Percentiles rank a stretch among this genome's conserved stretches.
Conservation (phyloP, 1,140 invertebrate species). For the Drosophila ohnishii region DNA sequence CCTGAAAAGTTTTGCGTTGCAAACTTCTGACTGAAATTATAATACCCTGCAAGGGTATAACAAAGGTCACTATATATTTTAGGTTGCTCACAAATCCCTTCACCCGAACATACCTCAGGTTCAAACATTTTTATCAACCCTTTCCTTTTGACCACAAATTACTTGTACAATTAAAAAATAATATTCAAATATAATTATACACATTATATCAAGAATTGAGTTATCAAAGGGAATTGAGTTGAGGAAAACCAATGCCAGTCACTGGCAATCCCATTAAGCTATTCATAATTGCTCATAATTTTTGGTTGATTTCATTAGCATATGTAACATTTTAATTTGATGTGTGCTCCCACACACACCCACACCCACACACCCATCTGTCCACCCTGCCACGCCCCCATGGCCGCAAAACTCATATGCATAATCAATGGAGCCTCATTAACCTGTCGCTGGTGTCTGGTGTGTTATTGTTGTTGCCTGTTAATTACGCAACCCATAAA, state of each 20-base stretch:
- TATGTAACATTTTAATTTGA: constrained; percentile 77
- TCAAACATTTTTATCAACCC: neutral
- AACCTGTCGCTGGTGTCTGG: constrained; percentile 61
- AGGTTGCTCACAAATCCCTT: too few relatives aligned
- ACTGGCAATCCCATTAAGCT: constrained; percentile 63
- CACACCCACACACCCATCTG: neutral
- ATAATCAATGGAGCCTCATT: constrained; percentile 80
- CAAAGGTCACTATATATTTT: too few relatives aligned
- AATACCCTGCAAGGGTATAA: too few relatives aligned
- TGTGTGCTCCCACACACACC: constrained; percentile 41
- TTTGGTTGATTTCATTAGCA: constrained; percentile 78
- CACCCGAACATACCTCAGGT: too few relatives aligned
- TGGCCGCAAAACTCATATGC: constrained; percentile 61
- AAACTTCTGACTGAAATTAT: too few relatives aligned
- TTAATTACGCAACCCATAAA: constrained; percentile 71
- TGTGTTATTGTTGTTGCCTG: constrained; percentile 61
- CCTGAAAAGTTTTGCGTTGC: too few relatives aligned
- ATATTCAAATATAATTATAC: neutral
- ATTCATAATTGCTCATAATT: constrained; percentile 80
- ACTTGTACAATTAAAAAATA: neutral
- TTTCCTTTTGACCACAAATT: neutral
- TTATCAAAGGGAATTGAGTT: neutral
- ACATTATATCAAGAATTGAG: neutral
- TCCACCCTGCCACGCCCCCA: neutral
- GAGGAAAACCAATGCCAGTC: constrained; percentile 31